phyloP scores from a whole-genome alignment of 2,113 vertebrate genomes.

The Nematolebias whitei region DNA sequence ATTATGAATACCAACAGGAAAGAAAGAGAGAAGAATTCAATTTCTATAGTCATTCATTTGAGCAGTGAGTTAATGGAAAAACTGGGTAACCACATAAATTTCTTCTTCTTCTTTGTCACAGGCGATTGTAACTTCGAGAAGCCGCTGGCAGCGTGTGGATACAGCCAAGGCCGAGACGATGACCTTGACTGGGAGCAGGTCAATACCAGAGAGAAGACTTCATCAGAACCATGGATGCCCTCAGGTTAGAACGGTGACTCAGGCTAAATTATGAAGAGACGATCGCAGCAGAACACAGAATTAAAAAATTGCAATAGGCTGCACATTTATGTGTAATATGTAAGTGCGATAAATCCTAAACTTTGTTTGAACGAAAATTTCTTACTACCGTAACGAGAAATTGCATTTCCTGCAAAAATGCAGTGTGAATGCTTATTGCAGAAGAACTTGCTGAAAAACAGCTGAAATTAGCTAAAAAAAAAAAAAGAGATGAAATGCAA shows the following conservation, averaged over 20 bases:
- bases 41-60: conserved; percentile 73
- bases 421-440: too few species aligned
- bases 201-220: conserved; percentile 83
- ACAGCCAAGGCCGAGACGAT: conserved; percentile 90
- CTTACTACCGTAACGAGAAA: too few species aligned
- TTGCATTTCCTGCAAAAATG: too few species aligned
- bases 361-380: too few species aligned
- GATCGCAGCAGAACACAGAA: conserved; percentile 5
- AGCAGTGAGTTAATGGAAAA: conserved; percentile 69
- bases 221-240: conserved; percentile 90
- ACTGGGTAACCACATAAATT: conserved; percentile 47
- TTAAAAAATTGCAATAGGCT: not conserved
- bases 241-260: conserved; percentile 82
- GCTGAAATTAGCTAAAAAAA: too few species aligned
- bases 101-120: conserved; percentile 70
- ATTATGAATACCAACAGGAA: conserved; percentile 66
- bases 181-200: conserved; percentile 96
- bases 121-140: conserved; percentile 95
- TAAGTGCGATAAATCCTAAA: too few species aligned
- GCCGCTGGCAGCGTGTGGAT: conserved; percentile 88
- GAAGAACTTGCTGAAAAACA: too few species aligned
- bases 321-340: conserved; percentile 5
- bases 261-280: conserved; percentile 4
- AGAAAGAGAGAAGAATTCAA: conserved; percentile 51
- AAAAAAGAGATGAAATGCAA: too few species aligned